Evolutionary conservation across 1,140 invertebrate genomes (phyloP).

Genomic region (Pollicipes pollicipes): DNA sequence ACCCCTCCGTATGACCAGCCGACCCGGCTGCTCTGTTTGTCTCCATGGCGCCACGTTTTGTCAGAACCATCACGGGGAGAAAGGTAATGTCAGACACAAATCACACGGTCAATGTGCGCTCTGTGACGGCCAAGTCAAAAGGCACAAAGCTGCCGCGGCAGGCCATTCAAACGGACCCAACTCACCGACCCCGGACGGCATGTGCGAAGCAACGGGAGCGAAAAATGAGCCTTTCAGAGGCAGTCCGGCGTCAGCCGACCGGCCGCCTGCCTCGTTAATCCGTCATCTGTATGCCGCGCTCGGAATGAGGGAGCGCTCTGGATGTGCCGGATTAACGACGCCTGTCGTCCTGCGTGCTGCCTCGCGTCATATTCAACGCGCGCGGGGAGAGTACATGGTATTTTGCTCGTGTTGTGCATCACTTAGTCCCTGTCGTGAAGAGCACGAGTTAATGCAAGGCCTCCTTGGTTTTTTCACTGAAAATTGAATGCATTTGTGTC

Average conservation of each 20-base stretch:
- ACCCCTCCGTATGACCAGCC: no score
- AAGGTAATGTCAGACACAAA: not conserved
- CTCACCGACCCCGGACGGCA: no score
- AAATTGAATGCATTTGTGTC: no score
- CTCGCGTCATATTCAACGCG: no score
- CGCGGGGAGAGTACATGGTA: no score
- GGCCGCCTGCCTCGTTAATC: not conserved
- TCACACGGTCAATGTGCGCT: not conserved
- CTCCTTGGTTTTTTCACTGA: no score
- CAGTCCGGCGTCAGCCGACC: not conserved
- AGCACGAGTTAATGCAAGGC: no score
- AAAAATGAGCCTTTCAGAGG: not conserved
- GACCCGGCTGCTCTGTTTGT: not conserved
- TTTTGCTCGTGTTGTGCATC: no score
- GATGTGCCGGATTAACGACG: not conserved
- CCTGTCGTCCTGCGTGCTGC: no score
- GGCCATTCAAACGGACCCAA: not conserved
- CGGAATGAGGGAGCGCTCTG: not conserved
- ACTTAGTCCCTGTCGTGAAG: no score
- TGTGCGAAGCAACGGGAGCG: not conserved
- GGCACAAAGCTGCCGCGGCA: not conserved
- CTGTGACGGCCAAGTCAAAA: not conserved
- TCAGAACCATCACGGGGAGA: not conserved
- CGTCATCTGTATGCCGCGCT: not conserved
- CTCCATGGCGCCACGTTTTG: not conserved